Evolutionary conservation across 2,888 invertebrate genomes (phyloP), one percentile per base, ranked within the genome.

Genomic region (Neoitamus cyanurus): DNA sequence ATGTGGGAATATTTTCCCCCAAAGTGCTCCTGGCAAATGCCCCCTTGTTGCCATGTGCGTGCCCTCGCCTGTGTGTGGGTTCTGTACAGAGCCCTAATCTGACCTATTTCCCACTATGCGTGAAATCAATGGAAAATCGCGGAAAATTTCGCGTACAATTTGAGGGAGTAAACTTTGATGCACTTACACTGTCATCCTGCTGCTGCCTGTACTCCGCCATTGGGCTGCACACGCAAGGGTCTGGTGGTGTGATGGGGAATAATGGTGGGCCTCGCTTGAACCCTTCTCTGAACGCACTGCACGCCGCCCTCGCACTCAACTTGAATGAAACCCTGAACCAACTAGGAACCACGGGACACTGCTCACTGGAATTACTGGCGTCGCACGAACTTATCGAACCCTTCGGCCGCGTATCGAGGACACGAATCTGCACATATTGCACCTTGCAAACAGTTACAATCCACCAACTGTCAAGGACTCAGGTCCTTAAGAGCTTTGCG

Each of bases 361-460:
- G n/a, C 42, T 4, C 42, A 42, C 42, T n/a, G 42, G 5, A 42
- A n/a, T 42, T 42, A n/a, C 13, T 42, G 42, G 3, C n/a, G 30
- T n/a, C 25, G 31, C 15, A 70, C 70, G 15, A 15, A 31, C 34
- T 58, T 78, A 78, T 78, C 78, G 31, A 78, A 30, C 58, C 48
- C n/a, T 78, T 58, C 58, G 48, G 78, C 0, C 30, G 34, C 15
- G 78, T 58, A 78, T 58, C 78, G 31, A 34, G 30, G 25, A 58
- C 78, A 78, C 48, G 25, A 78, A 48, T 78, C 78, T 78, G 78
- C 78, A 78, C 78, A 78, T 58, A 78, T 28, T 78, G 78, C 78
- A 78, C 78, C 58, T 78, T 78, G 42, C 75, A 75, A 75, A 75
- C 42, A 36, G 42, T 75, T 42, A 73, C 37, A 73, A 73, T 73